Base-by-base conservation (phyloP, 2,888 invertebrate genomes). In the Rhogogaster chlorosoma region DNA sequence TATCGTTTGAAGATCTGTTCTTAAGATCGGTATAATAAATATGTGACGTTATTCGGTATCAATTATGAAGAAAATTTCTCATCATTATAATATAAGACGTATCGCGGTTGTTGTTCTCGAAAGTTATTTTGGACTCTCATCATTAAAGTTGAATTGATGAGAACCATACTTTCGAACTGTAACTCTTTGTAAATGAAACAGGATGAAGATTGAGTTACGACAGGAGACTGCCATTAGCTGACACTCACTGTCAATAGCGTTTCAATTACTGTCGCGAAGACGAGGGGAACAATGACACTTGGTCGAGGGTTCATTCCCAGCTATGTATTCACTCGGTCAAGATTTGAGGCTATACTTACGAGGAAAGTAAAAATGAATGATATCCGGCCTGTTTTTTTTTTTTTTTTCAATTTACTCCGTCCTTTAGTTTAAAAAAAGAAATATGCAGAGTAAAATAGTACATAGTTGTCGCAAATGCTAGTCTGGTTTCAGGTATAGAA, bases 301-400 rank as follows among this genome's bases (percentile, higher is more conserved):
- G 71, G 71, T 73, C n/a, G 38, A 38, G 71, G 9, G 32, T 49
- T 26, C 42, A 29, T 77, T 29, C 45, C 49, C 49, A 29, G 29
- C 29, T n/a, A 45, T 38, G 26, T 22, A 12, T 73, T 38, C 38
- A 12, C 26, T 42, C 42, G 2, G 22, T 26, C 18, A 36, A 42
- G 38, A 22, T 38, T 77, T 18, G 32, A 53, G 32, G 18, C 49
- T 29, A 45, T 49, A 12, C 49, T 6, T 9, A 15, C 3, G 10
- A 80, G 36, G 83, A 83, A 83, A 83, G 83, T 83, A 83, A 83
- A 67, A 83, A 83, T 67, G 18, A 67, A 67, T 32, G 45, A 42
- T 82, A 82, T 82, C 82, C 82, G 82, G 82, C 12, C 38, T 36
- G 26, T 53, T 61, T 53, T 57, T 57, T 38, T 38, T 22, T 42